Conservation (phyloP, 2,888 invertebrate genomes). For the Argyresthia albistria region DNA sequence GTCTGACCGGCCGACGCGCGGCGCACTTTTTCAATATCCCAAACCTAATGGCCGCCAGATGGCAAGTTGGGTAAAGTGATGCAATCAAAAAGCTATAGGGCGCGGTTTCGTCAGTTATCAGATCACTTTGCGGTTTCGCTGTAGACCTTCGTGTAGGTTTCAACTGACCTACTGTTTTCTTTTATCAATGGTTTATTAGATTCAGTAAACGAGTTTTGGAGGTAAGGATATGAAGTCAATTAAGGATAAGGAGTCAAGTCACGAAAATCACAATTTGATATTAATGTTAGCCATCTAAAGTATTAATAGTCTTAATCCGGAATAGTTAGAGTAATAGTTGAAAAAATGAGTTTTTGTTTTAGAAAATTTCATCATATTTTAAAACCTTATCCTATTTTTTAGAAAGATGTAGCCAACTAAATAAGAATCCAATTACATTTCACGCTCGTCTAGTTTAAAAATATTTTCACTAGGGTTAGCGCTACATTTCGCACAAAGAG, state of each 20-base stretch:
- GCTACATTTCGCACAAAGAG: slow-evolving; percentile 22
- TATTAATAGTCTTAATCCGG: too few species aligned
- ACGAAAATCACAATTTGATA: too few species aligned
- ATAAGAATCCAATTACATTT: neutral
- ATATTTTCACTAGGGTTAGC: slow-evolving; percentile 13
- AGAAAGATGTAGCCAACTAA: too few species aligned
- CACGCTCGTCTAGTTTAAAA: slow-evolving; percentile 7
- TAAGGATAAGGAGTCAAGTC: too few species aligned
- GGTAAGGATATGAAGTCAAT: neutral
- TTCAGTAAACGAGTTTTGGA: neutral
- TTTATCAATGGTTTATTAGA: neutral
- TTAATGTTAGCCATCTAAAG: too few species aligned
- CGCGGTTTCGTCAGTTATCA: slow-evolving; percentile 66
- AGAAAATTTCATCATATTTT: too few species aligned
- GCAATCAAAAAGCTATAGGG: slow-evolving; percentile 72
- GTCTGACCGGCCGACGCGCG: neutral
- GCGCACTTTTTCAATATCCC: slow-evolving; percentile 70
- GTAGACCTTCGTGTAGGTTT: slow-evolving; percentile 1
- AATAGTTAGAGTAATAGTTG: too few species aligned
- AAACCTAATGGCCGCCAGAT: slow-evolving; percentile 67
- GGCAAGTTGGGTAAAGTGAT: slow-evolving; percentile 70
- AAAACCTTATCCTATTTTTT: too few species aligned
- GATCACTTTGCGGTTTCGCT: slow-evolving; percentile 56
- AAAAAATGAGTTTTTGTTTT: too few species aligned
- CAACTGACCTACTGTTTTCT: neutral